phyloP scores from a whole-genome alignment of 2,113 vertebrate species.

The Odocoileus virginianus region DNA sequence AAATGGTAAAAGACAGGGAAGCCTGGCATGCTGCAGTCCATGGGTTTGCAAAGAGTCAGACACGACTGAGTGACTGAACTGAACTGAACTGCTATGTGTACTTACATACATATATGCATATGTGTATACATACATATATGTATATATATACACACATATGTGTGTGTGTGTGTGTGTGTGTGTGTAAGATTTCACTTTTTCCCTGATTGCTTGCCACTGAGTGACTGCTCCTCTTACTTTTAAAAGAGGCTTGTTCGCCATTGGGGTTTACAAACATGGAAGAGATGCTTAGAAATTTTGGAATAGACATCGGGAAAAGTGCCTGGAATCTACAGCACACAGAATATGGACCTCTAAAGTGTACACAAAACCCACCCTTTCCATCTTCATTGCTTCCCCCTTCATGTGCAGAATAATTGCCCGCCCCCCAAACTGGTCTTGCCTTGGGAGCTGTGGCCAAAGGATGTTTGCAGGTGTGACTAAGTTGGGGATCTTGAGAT shows the following conservation, averaged over 20 bases:
- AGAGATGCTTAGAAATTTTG: neutral
- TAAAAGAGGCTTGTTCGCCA: neutral
- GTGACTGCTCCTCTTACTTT: neutral
- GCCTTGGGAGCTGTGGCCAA: neutral
- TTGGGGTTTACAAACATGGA: neutral
- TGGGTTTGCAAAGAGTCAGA: neutral
- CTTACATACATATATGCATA: accelerated
- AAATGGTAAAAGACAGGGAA: neutral
- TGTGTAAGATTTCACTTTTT: neutral
- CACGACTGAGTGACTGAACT: neutral
- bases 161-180: neutral
- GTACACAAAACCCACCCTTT: neutral
- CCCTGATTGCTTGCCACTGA: neutral
- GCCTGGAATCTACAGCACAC: neutral
- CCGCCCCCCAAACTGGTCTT: accelerated
- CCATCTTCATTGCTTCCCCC: neutral
- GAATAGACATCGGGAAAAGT: neutral
- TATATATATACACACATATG: neutral
- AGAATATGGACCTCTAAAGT: neutral
- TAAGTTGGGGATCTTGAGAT: neutral
- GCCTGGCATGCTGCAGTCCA: neutral
- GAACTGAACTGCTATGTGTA: neutral
- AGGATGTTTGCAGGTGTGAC: neutral
- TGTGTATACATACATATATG: no score
- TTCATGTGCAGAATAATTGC: neutral